phyloP scores from a whole-genome alignment of 2,113 vertebrate genomes.

The Lophius piscatorius region DNA sequence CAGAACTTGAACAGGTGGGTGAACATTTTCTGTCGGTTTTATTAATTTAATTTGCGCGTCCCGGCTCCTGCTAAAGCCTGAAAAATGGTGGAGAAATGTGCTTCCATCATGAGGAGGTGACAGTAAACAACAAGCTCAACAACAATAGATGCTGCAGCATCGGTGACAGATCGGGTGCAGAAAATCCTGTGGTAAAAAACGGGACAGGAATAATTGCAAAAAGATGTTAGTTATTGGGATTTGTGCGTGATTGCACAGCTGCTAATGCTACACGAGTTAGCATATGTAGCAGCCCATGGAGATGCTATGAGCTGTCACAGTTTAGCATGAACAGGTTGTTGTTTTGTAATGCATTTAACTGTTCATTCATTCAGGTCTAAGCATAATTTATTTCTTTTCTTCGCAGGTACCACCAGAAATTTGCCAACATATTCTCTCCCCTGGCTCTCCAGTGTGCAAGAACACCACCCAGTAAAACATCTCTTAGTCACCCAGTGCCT shows the following conservation, averaged over 20 bases:
- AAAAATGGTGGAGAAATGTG: slow-evolving; percentile 64
- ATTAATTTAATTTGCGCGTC: neutral
- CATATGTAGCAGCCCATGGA: slow-evolving; percentile 5
- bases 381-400: neutral
- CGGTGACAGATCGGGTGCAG: neutral
- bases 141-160: slow-evolving; percentile 23
- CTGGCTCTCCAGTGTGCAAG: slow-evolving; percentile 66
- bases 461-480: slow-evolving; percentile 45
- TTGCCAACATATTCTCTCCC: slow-evolving; percentile 75
- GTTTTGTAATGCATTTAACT: neutral
- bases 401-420: slow-evolving; percentile 72
- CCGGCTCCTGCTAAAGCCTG: slow-evolving; percentile 15
- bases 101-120: slow-evolving; percentile 48
- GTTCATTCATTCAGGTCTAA: no score
- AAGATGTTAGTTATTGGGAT: slow-evolving; percentile 1
- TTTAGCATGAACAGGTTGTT: neutral
- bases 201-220: neutral
- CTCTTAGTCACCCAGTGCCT: slow-evolving; percentile 67
- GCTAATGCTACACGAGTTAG: slow-evolving; percentile 41
- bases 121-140: slow-evolving; percentile 48
- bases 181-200: neutral
- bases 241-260: no score
- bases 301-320: slow-evolving; percentile 7
- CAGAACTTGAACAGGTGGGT: slow-evolving; percentile 64
- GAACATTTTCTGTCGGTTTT: neutral